Evolutionary conservation across 2,797 vertebrate genomes (phyloP).

Genomic region (Eptatretus atami): DNA sequence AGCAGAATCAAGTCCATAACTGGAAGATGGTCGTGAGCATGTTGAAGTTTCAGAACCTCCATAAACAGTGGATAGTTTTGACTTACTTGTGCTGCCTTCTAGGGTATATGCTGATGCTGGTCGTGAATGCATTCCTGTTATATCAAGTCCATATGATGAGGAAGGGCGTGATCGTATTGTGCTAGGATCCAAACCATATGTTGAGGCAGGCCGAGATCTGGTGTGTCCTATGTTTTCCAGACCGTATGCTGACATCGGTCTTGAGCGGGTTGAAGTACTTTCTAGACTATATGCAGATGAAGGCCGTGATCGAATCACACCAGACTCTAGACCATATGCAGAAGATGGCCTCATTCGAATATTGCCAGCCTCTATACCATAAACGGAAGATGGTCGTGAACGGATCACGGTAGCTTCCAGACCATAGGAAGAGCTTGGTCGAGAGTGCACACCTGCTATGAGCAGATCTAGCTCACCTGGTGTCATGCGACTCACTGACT

Average conservation of each 20-base stretch:
- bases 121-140: conserved; percentile 27
- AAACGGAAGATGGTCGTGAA: not conserved
- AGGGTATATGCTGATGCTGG: too few relatives aligned
- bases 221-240: not conserved
- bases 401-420: not conserved
- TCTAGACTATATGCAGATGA: conserved; percentile 2
- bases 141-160: conserved; percentile 86
- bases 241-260: conserved; percentile 1
- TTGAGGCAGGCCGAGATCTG: too few relatives aligned
- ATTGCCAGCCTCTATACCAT: not conserved
- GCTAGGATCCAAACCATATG: too few relatives aligned
- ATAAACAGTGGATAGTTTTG: too few relatives aligned
- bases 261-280: not conserved
- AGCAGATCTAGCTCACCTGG: not conserved
- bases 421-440: not conserved
- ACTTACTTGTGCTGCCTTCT: too few relatives aligned
- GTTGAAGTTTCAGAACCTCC: too few relatives aligned
- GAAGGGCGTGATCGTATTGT: conserved; percentile 35
- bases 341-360: not conserved
- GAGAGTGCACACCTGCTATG: not conserved
- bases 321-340: not conserved
- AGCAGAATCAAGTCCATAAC: too few relatives aligned
- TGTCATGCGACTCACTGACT: conserved; percentile 13
- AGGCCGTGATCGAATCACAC: not conserved
- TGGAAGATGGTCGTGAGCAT: too few relatives aligned